Percentiles rank a stretch among this genome's conserved stretches.
Evolutionary conservation across 2,113 vertebrate species (phyloP).

Genomic region (Hypanus sabinus): DNA sequence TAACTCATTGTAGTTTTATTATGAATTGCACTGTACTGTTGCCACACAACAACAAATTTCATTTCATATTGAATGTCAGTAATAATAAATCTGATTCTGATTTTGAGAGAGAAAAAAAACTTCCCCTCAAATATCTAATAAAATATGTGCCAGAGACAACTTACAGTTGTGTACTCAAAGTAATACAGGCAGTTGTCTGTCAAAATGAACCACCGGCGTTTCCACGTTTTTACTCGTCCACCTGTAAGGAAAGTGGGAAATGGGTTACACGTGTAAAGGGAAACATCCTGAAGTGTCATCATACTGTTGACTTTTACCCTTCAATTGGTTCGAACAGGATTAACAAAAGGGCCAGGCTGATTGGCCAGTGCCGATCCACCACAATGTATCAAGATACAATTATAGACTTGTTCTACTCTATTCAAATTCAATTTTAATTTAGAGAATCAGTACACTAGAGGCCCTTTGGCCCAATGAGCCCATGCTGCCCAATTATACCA

Average conservation of each 20-base stretch:
- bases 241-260: slow-evolving; percentile 45
- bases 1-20: no score
- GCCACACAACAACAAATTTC: no score
- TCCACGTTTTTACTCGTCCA: slow-evolving; percentile 67
- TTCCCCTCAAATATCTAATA: neutral
- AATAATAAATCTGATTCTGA: no score
- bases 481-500: no score
- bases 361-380: neutral
- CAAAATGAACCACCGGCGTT: slow-evolving; percentile 67
- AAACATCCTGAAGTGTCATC: neutral
- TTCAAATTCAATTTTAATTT: no score
- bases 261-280: neutral
- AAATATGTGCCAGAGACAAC: neutral
- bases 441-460: no score
- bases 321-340: neutral
- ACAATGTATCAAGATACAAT: neutral
- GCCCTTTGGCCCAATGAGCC: no score
- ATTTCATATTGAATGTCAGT: no score
- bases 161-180: slow-evolving; percentile 40
- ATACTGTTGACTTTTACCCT: neutral
- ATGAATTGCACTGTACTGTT: no score
- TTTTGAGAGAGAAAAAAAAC: neutral
- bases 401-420: neutral
- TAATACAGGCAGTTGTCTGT: slow-evolving; percentile 66
- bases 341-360: neutral